These are phyloP conservation scores for Synanceia verrucosa DNA, from an alignment of 2,797 vertebrate species.

Conservation along the genomic window DNA sequence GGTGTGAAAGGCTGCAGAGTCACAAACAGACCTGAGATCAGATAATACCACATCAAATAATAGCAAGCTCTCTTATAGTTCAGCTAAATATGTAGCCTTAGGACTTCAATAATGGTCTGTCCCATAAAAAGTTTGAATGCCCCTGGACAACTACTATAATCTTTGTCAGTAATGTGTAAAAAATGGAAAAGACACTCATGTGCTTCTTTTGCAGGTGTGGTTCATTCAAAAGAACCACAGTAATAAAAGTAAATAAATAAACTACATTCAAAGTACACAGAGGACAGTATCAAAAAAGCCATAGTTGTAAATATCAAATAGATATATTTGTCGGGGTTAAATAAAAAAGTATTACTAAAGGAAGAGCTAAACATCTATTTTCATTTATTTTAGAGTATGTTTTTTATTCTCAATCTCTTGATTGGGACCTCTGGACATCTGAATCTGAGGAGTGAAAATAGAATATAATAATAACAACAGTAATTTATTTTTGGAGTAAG, in stretches of 20 bases:
- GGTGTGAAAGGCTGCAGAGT: constrained; percentile 1
- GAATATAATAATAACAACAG: too few relatives aligned
- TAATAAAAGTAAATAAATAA: background rate
- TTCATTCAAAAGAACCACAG: background rate
- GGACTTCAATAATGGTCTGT: background rate
- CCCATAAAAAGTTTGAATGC: background rate
- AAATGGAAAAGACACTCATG: background rate
- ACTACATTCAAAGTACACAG: background rate
- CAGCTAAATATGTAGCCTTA: background rate
- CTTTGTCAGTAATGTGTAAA: background rate
- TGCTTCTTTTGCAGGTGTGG: too few relatives aligned
- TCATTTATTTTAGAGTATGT: too few relatives aligned
- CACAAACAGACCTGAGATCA: background rate
- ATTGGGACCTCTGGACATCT: too few relatives aligned
- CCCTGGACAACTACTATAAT: too few relatives aligned
- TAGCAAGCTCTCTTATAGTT: background rate
- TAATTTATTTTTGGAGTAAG: too few relatives aligned
- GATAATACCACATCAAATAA: background rate
- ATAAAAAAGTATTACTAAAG: too few relatives aligned
- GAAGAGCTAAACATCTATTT: too few relatives aligned
- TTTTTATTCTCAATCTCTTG: too few relatives aligned
- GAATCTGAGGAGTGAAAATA: too few relatives aligned
- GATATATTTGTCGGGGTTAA: too few relatives aligned
- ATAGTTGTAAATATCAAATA: background rate
- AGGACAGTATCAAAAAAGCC: background rate